Percentiles rank a stretch among this genome's conserved stretches.
Evolutionary conservation across 1,140 invertebrate species (phyloP).

Genomic region (Micrasema longulum): DNA sequence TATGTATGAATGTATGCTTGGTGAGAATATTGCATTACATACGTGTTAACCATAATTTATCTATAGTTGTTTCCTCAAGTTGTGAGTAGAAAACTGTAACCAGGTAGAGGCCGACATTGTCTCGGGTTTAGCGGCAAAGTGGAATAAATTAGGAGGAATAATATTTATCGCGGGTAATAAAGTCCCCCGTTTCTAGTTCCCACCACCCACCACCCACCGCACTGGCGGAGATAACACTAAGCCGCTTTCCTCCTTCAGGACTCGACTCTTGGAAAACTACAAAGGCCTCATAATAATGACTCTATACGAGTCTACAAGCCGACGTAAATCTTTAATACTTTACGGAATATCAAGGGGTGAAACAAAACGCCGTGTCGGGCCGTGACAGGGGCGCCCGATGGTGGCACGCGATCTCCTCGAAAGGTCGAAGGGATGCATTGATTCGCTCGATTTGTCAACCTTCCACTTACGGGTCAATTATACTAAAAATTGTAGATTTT

Average conservation of each 20-base stretch:
- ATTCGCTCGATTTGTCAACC: conserved; percentile 8
- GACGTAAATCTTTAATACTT: conserved; percentile 52
- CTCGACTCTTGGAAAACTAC: conserved; percentile 39
- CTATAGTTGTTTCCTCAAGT: too few species aligned
- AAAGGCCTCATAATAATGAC: conserved; percentile 47
- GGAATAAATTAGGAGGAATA: conserved; percentile 47
- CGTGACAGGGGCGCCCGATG: conserved; percentile 13
- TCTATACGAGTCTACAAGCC: conserved; percentile 42
- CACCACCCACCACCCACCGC: neutral
- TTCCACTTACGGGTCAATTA: neutral
- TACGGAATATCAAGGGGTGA: conserved; percentile 42
- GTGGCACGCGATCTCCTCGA: conserved; percentile 13
- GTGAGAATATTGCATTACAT: too few species aligned
- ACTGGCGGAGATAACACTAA: conserved; percentile 42
- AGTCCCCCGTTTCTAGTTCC: neutral
- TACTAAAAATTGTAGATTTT: too few species aligned
- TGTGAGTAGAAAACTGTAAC: too few species aligned
- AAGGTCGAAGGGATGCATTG: conserved; percentile 12
- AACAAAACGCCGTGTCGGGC: conserved; percentile 36
- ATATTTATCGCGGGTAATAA: conserved; percentile 42
- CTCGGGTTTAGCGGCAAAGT: neutral
- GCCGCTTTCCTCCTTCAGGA: conserved; percentile 34
- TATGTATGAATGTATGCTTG: too few species aligned
- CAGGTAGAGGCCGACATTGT: too few species aligned
- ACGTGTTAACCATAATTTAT: too few species aligned